Conservation (phyloP, 2,797 vertebrate species). For the Acestrorhynchus altus region DNA sequence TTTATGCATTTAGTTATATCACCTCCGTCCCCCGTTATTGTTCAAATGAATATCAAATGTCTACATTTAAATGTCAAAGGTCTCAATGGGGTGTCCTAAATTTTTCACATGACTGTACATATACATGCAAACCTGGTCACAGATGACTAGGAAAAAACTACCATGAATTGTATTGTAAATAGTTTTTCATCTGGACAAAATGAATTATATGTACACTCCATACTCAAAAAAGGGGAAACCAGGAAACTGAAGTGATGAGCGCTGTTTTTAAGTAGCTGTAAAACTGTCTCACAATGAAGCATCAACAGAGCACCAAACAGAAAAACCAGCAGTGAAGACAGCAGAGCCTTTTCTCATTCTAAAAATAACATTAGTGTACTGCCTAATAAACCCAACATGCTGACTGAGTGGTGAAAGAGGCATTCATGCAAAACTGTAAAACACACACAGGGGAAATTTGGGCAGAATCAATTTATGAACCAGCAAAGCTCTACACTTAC, state of each 20-base stretch:
- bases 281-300: neutral
- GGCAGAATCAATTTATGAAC: constrained; percentile 15
- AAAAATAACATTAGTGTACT: constrained; percentile 28
- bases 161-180: too few relatives aligned
- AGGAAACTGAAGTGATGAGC: neutral
- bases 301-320: neutral
- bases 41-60: too few relatives aligned
- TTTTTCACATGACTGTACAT: too few relatives aligned
- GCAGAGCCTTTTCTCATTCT: constrained; percentile 15
- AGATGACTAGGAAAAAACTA: too few relatives aligned
- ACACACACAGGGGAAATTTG: constrained; percentile 5
- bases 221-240: too few relatives aligned
- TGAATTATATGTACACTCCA: too few relatives aligned
- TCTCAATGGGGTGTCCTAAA: too few relatives aligned
- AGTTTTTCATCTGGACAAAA: too few relatives aligned
- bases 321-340: constrained; percentile 3
- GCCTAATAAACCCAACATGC: constrained; percentile 15
- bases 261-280: neutral
- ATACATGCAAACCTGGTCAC: too few relatives aligned
- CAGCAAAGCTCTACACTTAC: neutral
- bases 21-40: too few relatives aligned
- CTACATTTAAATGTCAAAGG: too few relatives aligned
- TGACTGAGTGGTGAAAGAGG: constrained; percentile 31
- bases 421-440: constrained; percentile 37
- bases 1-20: too few relatives aligned